Base-by-base conservation (phyloP, 2,797 vertebrate species). In the Diplodus sargus region DNA sequence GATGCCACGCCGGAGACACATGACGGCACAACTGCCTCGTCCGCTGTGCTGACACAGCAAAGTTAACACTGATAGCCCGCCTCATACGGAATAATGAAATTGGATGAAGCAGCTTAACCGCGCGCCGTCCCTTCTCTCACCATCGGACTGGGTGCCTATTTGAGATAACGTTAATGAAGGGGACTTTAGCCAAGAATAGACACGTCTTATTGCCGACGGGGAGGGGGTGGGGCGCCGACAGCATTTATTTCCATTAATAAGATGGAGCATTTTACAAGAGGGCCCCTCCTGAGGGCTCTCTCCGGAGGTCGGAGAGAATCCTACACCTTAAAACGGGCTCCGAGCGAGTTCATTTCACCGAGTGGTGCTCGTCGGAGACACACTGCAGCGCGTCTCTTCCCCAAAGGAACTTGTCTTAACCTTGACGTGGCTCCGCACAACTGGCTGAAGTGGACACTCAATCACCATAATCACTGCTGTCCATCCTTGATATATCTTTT, bases 151-250 rank as follows among this genome's bases (percentile, higher is more conserved):
- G 85, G 89, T 84, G 91, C 92, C 91, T 87, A 91, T 93, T 94
- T 88, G 91, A 95, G 94, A 94, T 95, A 95, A 94, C 89, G 86
- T 89, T 95, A 94, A 95, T 94, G 94, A 94, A 93, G 93, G 89
- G 84, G 93, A 89, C 92, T 93, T 91, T 82, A 91, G 92, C 82
- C 83, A 79, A 88, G 90, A 90, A 90, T 87, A 92, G 89, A 89
- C 88, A 67, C 71, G 61, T 92, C 91, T 89, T 92, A 89, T 78
- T 89, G 85, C 81, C 65, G 25, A 16, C 1, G 18, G 4, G 58
- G n/a, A 5, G 15, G 70, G 70, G 71, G 79, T 49, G 83, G 72
- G 67, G 61, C 1, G 39, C 84, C 74, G 83, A 87, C 86, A 51
- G 91, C 92, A 87, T 93, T 92, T 89, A 93, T 92, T 92, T 90